Percentiles rank a stretch among this genome's conserved stretches.
These are phyloP conservation scores for Danio rerio DNA, from an alignment of 2,113 vertebrate genomes.

Conservation along the genomic window DNA sequence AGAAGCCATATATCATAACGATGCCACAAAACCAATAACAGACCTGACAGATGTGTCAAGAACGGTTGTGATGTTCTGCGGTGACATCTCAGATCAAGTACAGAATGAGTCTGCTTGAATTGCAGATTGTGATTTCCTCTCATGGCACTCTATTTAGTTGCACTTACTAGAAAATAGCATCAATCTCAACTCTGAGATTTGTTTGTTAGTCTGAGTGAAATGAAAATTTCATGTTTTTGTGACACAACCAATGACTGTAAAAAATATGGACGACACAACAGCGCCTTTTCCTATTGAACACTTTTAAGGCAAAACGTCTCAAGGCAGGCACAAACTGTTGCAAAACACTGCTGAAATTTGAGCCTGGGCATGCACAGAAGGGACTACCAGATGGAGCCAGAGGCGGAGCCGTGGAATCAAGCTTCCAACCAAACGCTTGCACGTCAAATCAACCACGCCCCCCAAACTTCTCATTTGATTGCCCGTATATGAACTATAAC, in stretches of 20 bases:
- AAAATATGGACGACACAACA: too few species aligned
- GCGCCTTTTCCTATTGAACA: too few species aligned
- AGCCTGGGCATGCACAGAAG: too few species aligned
- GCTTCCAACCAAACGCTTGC: too few species aligned
- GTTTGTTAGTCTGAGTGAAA: constrained; percentile 24
- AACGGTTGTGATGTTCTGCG: constrained; percentile 10
- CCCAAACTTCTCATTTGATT: too few species aligned
- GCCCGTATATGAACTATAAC: too few species aligned
- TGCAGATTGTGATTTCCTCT: constrained; percentile 46
- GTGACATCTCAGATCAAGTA: constrained; percentile 42
- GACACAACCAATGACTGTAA: not conserved
- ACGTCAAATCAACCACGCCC: too few species aligned
- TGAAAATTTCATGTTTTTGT: constrained; percentile 28
- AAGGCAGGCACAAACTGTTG: too few species aligned
- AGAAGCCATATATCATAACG: constrained; percentile 7
- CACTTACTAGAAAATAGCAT: constrained; percentile 40
- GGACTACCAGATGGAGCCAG: too few species aligned
- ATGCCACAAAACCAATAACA: constrained; percentile 42
- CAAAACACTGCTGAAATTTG: too few species aligned
- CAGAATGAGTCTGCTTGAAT: constrained; percentile 33
- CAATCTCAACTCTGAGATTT: constrained; percentile 28
- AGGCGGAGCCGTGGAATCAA: too few species aligned
- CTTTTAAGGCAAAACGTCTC: too few species aligned
- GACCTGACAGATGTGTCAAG: constrained; percentile 48
- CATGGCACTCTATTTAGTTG: constrained; percentile 29